Percentiles rank a stretch among this genome's conserved stretches.
phyloP scores from a whole-genome alignment of 2,113 vertebrate genomes.

The Leucoraja erinaceus region DNA sequence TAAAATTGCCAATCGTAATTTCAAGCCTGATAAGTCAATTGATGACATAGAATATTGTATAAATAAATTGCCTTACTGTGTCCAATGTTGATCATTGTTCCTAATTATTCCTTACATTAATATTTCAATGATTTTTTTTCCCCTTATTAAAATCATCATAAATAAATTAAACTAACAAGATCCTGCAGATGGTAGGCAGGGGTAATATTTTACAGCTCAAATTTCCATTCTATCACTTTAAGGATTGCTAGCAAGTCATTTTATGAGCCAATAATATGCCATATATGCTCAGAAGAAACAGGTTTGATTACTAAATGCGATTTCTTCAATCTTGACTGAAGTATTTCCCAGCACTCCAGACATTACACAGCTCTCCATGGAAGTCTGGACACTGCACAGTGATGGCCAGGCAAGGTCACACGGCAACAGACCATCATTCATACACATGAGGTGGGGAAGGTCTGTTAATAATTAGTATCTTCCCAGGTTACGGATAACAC shows the following conservation, averaged over 20 bases:
- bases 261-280: conserved; percentile 26
- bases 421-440: conserved; percentile 68
- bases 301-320: conserved; percentile 10
- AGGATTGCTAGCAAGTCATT: background rate
- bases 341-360: conserved; percentile 51
- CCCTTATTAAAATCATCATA: background rate
- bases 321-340: conserved; percentile 23
- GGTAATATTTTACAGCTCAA: background rate
- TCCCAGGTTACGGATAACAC: conserved; percentile 59
- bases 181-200: background rate
- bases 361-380: conserved; percentile 67
- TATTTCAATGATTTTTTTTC: background rate
- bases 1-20: background rate
- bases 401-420: conserved; percentile 65
- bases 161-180: conserved; percentile 6
- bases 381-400: conserved; percentile 55
- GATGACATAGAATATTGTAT: background rate
- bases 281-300: conserved; percentile 17
- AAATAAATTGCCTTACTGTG: background rate
- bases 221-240: conserved; percentile 17
- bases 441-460: conserved; percentile 53
- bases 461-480: conserved; percentile 79
- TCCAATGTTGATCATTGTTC: background rate
- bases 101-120: background rate
- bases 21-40: background rate